A percentile compares a stretch with the other conserved stretches of the same genome.
Conservation (phyloP, 2,113 vertebrate genomes). For the Eleginops maclovinus region DNA sequence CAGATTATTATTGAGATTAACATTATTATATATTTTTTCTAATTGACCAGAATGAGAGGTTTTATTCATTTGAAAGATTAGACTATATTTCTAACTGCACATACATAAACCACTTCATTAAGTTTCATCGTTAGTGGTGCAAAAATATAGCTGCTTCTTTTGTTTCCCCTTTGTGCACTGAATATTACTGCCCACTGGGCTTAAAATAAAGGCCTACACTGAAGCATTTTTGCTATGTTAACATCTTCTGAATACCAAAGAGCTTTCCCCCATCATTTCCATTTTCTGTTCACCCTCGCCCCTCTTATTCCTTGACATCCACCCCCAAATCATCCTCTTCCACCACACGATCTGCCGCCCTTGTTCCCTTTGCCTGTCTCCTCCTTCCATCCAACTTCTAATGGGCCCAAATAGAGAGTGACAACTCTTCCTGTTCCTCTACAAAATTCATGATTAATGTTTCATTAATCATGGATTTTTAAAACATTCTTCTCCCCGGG, state of each 20-base stretch:
- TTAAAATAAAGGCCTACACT: constrained; percentile 50
- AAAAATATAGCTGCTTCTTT: constrained; percentile 26
- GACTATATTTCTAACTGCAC: neutral
- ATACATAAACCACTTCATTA: neutral
- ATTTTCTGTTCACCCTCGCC: constrained; percentile 42
- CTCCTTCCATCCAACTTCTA: constrained; percentile 62
- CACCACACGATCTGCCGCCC: constrained; percentile 44
- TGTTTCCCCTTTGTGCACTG: neutral
- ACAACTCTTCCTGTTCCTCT: constrained; percentile 83
- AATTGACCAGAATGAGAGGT: too few species aligned
- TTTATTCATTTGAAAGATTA: too few species aligned
- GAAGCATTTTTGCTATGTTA: constrained; percentile 64
- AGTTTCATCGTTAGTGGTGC: neutral
- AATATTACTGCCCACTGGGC: constrained; percentile 14
- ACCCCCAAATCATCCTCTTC: constrained; percentile 52
- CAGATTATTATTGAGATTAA: neutral
- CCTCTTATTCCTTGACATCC: constrained; percentile 64
- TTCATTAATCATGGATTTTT: constrained; percentile 82
- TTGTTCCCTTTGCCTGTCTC: constrained; percentile 62
- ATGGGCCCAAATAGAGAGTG: constrained; percentile 81
- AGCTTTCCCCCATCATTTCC: constrained; percentile 52
- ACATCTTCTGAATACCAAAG: constrained; percentile 72
- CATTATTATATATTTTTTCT: too few species aligned
- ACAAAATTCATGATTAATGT: constrained; percentile 85
- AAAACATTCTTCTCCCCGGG: constrained; percentile 77